Base-by-base conservation (phyloP, 1,140 invertebrate species). In the Atta texana region DNA sequence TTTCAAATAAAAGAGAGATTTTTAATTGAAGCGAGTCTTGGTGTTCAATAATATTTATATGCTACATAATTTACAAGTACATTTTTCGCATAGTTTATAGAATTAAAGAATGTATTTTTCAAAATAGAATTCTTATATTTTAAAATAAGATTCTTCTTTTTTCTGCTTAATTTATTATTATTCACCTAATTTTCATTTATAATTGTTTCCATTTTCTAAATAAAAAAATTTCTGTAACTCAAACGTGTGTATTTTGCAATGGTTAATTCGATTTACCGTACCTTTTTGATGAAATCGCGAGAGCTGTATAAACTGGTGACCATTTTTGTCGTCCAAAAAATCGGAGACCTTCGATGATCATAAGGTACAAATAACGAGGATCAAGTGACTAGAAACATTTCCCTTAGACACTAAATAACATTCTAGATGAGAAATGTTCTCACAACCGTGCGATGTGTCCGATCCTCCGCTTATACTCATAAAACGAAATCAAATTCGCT, bases 321-420 rank as follows among this genome's bases (percentile, higher is more conserved):
- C 34, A 66, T 49, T 31, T 39, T 21, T 5, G 5, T 34, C 12
- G 44, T 7, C 16, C 1, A 44, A 71, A 69, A 31, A 63, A 21
- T 64, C 39, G 64, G 53, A 66, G 74, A 87, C 7, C 7, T 63
- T 88, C 34, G 34, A 82, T 44, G 28, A 75, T 34, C 14, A 14
- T 28, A 57, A 59, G 28, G 44, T 75, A 75, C n/a, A 28, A 53
- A 64, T 55, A 34, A 71, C 21, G 8, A 69, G 18, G 28, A n/a
- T 5, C 18, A 14, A 24, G 51, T 44, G 89, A 90, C 89, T 90
- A 90, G 89, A 84, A 76, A 85, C 44, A 21, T 59, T 57, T 87
- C 64, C 51, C 92, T 93, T 93, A 93, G 69, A 93, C 77, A 93
- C 93, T 93, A 93, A 93, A 93, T 93, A 93, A 93, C 93, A 93